Evolutionary conservation across 1,140 invertebrate species (phyloP), one percentile per base, ranked within the genome.

Genomic region (Telenomus remus): DNA sequence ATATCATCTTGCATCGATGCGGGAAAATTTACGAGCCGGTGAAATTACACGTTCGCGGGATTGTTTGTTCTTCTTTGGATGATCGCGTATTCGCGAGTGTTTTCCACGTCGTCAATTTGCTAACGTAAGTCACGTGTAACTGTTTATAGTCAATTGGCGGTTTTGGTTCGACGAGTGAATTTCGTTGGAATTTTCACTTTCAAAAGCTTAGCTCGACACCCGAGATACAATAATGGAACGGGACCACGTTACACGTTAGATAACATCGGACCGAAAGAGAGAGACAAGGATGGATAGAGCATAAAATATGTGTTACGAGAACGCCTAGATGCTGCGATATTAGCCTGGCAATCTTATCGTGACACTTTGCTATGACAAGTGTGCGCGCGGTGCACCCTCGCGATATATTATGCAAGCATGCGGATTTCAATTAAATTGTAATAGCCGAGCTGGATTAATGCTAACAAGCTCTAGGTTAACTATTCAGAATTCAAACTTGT

Each of bases 231-330:
- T 68, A 68, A 56, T 61, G 48, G 42, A 69, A 69, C 57, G 11
- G 50, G 64, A 69, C 51, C 72, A 49, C 48, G 54, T 50, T 56
- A 43, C 42, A 57, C 47, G 54, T 66, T 68, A 66, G 64, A 75
- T 75, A 75, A 75, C 55, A 73, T 73, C 70, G 10, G 15, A 43
- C 34, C 50, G 46, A 39, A 43, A 13, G 37, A 39, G 9, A 39
- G 37, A 39, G 37, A n/a, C 2, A 39, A 2, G n/a, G 50, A 4
- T 37, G 57, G 27, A n/a, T n/a, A n/a, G 33, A 53, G 66, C 61
- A 66, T 76, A 70, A 70, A 76, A 76, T 70, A 76, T 61, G 46
- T 75, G 73, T 69, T 64, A 76, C 65, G 59, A 42, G 73, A 65
- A 48, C 64, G 27, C 54, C 64, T 48, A 64, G 72, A 68, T 75